These are phyloP conservation scores for Epirrita christyi DNA, from an alignment of 2,888 invertebrate species.

Conservation along the genomic window DNA sequence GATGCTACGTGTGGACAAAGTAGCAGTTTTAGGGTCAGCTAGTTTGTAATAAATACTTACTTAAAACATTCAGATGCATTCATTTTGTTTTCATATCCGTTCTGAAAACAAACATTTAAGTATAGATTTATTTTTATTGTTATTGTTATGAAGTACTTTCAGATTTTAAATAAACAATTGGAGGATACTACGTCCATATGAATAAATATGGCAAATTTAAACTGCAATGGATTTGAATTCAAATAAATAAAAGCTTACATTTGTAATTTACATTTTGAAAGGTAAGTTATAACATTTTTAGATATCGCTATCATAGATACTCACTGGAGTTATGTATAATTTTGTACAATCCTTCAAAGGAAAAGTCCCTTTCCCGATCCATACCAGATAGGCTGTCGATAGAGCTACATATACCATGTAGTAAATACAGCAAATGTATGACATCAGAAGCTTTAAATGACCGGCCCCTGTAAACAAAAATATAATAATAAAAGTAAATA, in stretches of 20 bases:
- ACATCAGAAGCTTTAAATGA: slow-evolving; percentile 86
- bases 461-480: slow-evolving; percentile 84
- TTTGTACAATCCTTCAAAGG: slow-evolving; percentile 86
- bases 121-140: neutral
- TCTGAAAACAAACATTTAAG: slow-evolving; percentile 56
- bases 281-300: too few relatives aligned
- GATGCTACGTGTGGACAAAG: too few relatives aligned
- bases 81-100: slow-evolving; percentile 79
- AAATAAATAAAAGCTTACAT: too few relatives aligned
- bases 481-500: too few relatives aligned
- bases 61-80: slow-evolving; percentile 79
- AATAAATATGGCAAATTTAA: too few relatives aligned
- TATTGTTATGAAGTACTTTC: neutral
- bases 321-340: slow-evolving; percentile 83
- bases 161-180: neutral
- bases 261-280: too few relatives aligned
- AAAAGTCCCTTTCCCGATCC: slow-evolving; percentile 86
- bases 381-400: slow-evolving; percentile 85
- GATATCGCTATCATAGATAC: slow-evolving; percentile 30
- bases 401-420: slow-evolving; percentile 86
- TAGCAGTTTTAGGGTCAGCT: too few relatives aligned
- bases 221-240: too few relatives aligned
- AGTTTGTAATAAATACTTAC: too few relatives aligned
- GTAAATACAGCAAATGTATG: slow-evolving; percentile 85
- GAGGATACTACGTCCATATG: neutral